Evolutionary conservation across 2,797 vertebrate genomes (phyloP).

Genomic region (Lagodon rhomboides): DNA sequence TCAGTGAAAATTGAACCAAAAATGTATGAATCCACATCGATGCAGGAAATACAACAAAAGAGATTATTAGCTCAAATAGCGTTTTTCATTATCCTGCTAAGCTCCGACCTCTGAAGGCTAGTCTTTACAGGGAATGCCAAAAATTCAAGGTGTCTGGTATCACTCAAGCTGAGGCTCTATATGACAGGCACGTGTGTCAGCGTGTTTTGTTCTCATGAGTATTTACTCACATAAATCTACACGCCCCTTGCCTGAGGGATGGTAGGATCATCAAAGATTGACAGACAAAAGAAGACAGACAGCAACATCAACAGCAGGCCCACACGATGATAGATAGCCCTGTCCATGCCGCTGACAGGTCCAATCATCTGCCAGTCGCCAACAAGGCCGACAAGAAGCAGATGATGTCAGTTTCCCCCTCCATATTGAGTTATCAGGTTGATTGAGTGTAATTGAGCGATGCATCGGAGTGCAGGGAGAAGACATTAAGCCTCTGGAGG

Average conservation of each 20-base stretch:
- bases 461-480: conserved; percentile 77
- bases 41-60: background rate
- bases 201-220: background rate
- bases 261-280: conserved; percentile 22
- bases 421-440: conserved; percentile 78
- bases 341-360: conserved; percentile 55
- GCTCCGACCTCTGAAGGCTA: background rate
- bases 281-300: conserved; percentile 22
- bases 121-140: background rate
- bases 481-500: conserved; percentile 69
- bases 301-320: conserved; percentile 12
- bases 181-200: background rate
- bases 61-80: background rate
- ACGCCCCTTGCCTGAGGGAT: conserved; percentile 6
- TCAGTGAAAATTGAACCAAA: background rate
- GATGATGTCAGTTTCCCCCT: conserved; percentile 79
- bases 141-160: conserved; percentile 2
- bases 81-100: background rate
- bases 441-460: conserved; percentile 81
- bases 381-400: conserved; percentile 69
- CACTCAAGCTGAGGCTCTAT: background rate
- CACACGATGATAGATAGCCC: conserved; percentile 49
- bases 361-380: conserved; percentile 74
- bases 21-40: background rate
- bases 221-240: background rate